Evolutionary conservation across 2,888 invertebrate species (phyloP).

Genomic region (Escarpia spicata): DNA sequence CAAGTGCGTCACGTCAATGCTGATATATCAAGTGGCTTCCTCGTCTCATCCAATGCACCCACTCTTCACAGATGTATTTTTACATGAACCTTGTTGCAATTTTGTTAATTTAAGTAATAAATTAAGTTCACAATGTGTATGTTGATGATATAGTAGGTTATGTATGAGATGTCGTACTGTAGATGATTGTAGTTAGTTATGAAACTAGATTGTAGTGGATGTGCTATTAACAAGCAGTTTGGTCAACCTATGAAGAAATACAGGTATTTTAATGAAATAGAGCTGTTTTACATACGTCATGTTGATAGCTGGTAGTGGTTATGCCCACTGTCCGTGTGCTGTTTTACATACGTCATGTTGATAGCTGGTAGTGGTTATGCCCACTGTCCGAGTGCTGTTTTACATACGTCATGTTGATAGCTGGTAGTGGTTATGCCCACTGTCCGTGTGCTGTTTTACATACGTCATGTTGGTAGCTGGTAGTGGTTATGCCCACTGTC

Average conservation of each 20-base stretch:
- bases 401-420: neutral
- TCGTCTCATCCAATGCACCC: neutral
- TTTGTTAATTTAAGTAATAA: neutral
- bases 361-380: neutral
- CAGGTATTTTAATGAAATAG: neutral
- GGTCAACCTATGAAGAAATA: neutral
- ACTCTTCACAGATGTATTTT: neutral
- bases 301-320: neutral
- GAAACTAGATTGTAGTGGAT: neutral
- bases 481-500: neutral
- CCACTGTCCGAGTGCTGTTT: neutral
- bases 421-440: neutral
- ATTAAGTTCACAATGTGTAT: neutral
- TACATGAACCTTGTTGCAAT: conserved; percentile 10
- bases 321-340: neutral
- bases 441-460: neutral
- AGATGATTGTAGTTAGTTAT: conserved; percentile 5
- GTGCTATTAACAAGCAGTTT: neutral
- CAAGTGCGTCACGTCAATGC: neutral
- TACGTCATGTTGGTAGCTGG: neutral
- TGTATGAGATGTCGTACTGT: conserved; percentile 9
- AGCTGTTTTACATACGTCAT: neutral
- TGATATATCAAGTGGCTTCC: conserved; percentile 9
- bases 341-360: neutral
- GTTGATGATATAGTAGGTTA: neutral